phyloP scores from a whole-genome alignment of 2,797 vertebrate genomes.

The Malacoraja senta region DNA sequence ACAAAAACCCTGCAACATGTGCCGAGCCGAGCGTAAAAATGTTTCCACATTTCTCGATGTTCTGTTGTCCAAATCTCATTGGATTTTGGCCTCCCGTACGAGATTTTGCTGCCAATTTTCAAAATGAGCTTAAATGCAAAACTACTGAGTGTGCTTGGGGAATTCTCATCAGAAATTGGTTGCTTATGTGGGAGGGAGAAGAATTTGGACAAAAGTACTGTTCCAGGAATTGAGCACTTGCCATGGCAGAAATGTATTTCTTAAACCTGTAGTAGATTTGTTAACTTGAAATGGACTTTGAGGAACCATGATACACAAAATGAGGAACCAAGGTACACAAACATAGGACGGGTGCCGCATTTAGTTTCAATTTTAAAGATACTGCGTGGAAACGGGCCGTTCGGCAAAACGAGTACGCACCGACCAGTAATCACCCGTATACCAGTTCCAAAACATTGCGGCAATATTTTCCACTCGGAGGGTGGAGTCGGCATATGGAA shows the following conservation, averaged over 20 bases:
- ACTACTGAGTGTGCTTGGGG: neutral
- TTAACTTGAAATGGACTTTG: neutral
- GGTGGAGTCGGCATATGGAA: too few species aligned
- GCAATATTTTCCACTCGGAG: too few species aligned
- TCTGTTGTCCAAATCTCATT: neutral
- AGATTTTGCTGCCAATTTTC: constrained; percentile 25
- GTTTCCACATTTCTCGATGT: constrained; percentile 2
- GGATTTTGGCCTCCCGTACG: neutral
- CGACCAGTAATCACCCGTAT: too few species aligned
- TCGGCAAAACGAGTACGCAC: too few species aligned
- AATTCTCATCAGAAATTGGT: constrained; percentile 5
- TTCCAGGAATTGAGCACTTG: neutral
- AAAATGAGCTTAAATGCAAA: neutral
- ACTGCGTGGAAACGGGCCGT: too few species aligned
- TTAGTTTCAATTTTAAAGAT: too few species aligned
- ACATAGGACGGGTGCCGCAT: too few species aligned
- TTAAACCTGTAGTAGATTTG: too few species aligned
- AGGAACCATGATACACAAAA: too few species aligned
- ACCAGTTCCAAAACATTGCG: too few species aligned
- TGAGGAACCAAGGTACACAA: neutral
- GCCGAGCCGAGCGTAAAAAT: neutral
- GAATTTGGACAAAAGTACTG: neutral
- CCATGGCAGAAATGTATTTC: neutral
- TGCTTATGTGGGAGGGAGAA: neutral
- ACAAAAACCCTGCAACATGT: neutral